Conservation (phyloP, 2,888 invertebrate genomes). For the Ochlodes sylvanus region DNA sequence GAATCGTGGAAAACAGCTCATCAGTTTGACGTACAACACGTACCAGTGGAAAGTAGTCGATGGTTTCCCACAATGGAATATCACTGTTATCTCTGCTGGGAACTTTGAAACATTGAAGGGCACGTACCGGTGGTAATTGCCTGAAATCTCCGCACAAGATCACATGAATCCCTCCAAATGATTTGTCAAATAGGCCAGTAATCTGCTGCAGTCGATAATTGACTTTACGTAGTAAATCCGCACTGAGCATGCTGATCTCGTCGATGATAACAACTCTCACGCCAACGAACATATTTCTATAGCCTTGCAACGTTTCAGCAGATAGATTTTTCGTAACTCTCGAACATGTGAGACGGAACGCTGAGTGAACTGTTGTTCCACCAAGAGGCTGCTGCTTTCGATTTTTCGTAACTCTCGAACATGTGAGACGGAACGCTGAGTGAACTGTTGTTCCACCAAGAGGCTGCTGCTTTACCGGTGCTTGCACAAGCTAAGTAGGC, state of each 20-base stretch:
- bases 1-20: constrained; percentile 51
- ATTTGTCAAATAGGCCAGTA: constrained; percentile 42
- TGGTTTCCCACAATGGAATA: constrained; percentile 49
- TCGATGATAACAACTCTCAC: constrained; percentile 46
- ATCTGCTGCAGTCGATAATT: constrained; percentile 43
- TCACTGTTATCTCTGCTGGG: constrained; percentile 47
- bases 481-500: constrained; percentile 56
- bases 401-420: too few species aligned
- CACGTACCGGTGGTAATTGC: constrained; percentile 58
- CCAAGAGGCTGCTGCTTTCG: too few species aligned
- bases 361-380: constrained; percentile 52
- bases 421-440: too few species aligned
- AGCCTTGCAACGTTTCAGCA: constrained; percentile 43
- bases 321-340: constrained; percentile 39
- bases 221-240: constrained; percentile 40
- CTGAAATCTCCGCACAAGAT: constrained; percentile 45
- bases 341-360: constrained; percentile 43
- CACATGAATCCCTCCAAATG: constrained; percentile 44
- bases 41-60: constrained; percentile 52
- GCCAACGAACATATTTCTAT: constrained; percentile 42
- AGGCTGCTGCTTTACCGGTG: constrained; percentile 56
- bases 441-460: too few species aligned
- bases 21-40: constrained; percentile 57
- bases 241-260: constrained; percentile 48
- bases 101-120: constrained; percentile 51